Base-by-base conservation (phyloP, 2,797 vertebrate species). In the Gymnothorax javanicus region DNA sequence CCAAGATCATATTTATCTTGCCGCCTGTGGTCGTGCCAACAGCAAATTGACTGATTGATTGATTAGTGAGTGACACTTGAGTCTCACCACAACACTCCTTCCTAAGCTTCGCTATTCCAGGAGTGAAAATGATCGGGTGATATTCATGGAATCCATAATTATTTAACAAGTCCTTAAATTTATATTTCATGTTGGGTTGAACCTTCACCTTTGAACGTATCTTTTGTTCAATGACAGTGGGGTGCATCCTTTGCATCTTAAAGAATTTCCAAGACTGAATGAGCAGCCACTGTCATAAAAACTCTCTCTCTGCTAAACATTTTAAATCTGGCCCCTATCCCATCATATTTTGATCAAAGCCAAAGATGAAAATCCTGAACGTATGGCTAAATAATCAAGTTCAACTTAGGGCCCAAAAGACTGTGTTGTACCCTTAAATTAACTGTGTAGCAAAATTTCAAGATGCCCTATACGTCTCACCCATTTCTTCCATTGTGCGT, bases 281-380 rank as follows among this genome's bases (percentile, higher is more conserved):
- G 43, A 79, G 75, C 75, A 54, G 75, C 17, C 75, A 79, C 75
- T 50, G 50, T 79, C 54, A 79, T 43, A 79, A 77, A 77, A 50
- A 52, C 75, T 20, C 33, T 43, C 13, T 75, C 11, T 15, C 3
- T 54, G 43, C 50, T 79, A 79, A 79, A 79, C 50, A 6, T 79
- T 79, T 79, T 79, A 79, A 79, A 54, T 8, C 43, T 20, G 50
- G 75, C 75, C 54, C 75, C 75, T 79, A 50, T 79, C 75, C 54
- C 75, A 52, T 4, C 75, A 2, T 15, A 52, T 43, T 2, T 50
- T 23, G 75, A 54, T 79, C 75, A 79, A 79, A 79, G 75, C 43
- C 6, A 12, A 43, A 79, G 33, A 54, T 77, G 54, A 79, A 52
- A 52, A 50, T 52, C 75, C 50, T 54, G 75, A 20, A 54, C 23